These are phyloP conservation scores for Orchestes rusci DNA, from an alignment of 2,888 invertebrate species.

Conservation along the genomic window DNA sequence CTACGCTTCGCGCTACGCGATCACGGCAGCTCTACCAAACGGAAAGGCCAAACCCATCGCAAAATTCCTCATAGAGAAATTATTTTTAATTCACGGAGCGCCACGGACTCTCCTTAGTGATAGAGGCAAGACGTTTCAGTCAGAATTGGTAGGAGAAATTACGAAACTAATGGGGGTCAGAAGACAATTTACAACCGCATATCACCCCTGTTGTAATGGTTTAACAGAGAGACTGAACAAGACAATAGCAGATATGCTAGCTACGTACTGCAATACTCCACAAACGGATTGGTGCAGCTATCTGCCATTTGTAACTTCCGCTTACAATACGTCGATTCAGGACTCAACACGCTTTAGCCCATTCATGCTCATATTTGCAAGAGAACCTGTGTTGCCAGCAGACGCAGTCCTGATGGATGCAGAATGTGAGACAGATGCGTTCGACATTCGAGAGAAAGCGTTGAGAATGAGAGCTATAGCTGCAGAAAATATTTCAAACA, in stretches of 20 bases:
- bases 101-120: no score
- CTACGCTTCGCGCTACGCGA: no score
- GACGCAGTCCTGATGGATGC: constrained; percentile 17
- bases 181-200: constrained; percentile 19
- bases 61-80: constrained; percentile 23
- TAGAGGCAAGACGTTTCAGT: constrained; percentile 10
- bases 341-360: constrained; percentile 26
- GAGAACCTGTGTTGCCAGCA: constrained; percentile 25
- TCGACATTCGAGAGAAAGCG: no score
- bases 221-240: constrained; percentile 28
- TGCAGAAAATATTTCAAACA: no score
- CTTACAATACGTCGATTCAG: constrained; percentile 14
- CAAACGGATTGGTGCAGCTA: not conserved
- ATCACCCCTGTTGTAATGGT: constrained; percentile 21
- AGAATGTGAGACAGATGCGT: no score
- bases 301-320: not conserved
- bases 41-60: constrained; percentile 26
- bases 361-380: constrained; percentile 25
- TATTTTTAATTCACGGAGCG: constrained; percentile 22
- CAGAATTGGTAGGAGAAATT: constrained; percentile 25
- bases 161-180: constrained; percentile 24
- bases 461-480: no score
- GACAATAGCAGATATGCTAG: constrained; percentile 25
- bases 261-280: constrained; percentile 18
- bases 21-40: constrained; percentile 23